A percentile compares a stretch with the other conserved stretches of the same genome.
These are phyloP conservation scores for Philypnodon macrostomus DNA, from an alignment of 2,797 vertebrate species.

Conservation along the genomic window DNA sequence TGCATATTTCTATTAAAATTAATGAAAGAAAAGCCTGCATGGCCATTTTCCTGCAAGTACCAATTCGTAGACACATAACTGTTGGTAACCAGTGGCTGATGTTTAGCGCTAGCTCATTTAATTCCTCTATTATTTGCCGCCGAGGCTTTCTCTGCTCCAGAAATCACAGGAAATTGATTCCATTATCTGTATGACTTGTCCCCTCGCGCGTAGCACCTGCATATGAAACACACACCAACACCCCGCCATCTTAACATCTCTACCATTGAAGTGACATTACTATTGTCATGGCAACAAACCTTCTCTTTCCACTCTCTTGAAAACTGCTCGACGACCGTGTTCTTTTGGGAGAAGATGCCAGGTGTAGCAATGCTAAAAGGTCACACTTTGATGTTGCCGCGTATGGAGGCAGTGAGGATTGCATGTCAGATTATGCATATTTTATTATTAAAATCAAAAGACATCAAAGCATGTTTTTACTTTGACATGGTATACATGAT, in stretches of 20 bases:
- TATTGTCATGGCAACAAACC: slow-evolving; percentile 78
- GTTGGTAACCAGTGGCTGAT: slow-evolving; percentile 51
- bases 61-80: slow-evolving; percentile 63
- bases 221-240: slow-evolving; percentile 63
- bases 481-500: neutral
- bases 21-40: no score
- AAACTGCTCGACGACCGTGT: slow-evolving; percentile 31
- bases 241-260: slow-evolving; percentile 69
- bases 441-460: slow-evolving; percentile 2
- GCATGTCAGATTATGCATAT: slow-evolving; percentile 2
- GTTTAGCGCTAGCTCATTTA: slow-evolving; percentile 67
- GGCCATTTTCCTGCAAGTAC: slow-evolving; percentile 42
- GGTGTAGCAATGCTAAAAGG: slow-evolving; percentile 5
- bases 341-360: slow-evolving; percentile 38
- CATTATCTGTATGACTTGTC: slow-evolving; percentile 71
- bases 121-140: slow-evolving; percentile 69
- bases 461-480: slow-evolving; percentile 4
- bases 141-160: slow-evolving; percentile 60
- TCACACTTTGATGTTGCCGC: neutral
- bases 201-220: slow-evolving; percentile 62
- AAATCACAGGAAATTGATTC: slow-evolving; percentile 78
- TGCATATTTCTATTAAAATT: no score
- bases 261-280: slow-evolving; percentile 72
- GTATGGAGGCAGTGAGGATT: neutral
- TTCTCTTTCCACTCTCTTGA: slow-evolving; percentile 38